Base-by-base conservation (phyloP, 2,888 invertebrate species). In the Drosophila mimetica region DNA sequence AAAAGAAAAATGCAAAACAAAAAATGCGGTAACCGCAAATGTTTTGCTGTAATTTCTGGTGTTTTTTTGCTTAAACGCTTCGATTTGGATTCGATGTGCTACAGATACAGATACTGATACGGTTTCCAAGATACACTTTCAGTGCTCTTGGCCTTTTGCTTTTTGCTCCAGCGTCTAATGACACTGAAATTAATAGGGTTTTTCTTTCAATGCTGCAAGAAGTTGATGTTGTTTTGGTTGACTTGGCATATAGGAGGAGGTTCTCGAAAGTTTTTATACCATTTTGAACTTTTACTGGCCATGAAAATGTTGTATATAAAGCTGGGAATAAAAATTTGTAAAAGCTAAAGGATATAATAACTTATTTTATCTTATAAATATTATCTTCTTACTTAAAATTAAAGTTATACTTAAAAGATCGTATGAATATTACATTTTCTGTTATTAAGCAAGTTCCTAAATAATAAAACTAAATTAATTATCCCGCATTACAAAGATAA, bases 1-100 rank as follows among this genome's bases (percentile, higher is more conserved):
- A 42, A 4, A n/a, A 28, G 14, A 14, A 20, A 51, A 52, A 57
- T 42, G 20, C 13, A 36, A 30, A 39, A 54, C 32, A 30, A 52
- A 59, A 64, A 70, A 57, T 64, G 55, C 44, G 46, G 44, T 53
- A 83, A 86, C 84, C 88, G 73, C 88, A 88, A 83, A 71, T 60
- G 61, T 66, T 67, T 74, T 71, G 63, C 65, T 66, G 74, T 53
- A 63, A 73, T 55, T 72, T 71, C 37, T 53, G 55, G 44, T 25
- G 58, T 61, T 70, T 66, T 65, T 30, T 74, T 65, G 30, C 65
- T 41, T 16, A 71, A 71, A 59, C 47, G 50, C 22, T 47, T 66
- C 47, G 54, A 72, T 67, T 59, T 74, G 32, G 44, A 71, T 71
- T 59, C 34, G 57, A 54, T 54, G 41, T 50, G 73, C 53, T 46